Percentiles rank a stretch among this genome's conserved stretches.
phyloP scores from a whole-genome alignment of 2,113 vertebrate species.

The Chloropsis hardwickii region DNA sequence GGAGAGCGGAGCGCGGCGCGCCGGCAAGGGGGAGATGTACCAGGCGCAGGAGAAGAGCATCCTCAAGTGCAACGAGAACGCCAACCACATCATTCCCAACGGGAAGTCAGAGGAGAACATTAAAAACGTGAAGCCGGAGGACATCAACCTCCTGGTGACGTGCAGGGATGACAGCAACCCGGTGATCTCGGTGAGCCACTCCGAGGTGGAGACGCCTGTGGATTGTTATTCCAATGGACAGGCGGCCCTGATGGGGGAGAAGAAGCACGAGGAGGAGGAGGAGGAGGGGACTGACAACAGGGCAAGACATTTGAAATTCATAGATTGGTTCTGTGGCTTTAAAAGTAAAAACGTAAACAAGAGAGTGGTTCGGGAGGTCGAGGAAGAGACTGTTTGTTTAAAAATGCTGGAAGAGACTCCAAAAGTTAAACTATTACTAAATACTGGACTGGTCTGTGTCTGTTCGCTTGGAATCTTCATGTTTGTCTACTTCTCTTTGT shows the following conservation, averaged over 20 bases:
- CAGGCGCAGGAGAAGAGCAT: constrained; percentile 76
- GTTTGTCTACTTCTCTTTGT: constrained; percentile 97
- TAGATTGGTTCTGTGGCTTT: constrained; percentile 88
- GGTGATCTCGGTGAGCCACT: constrained; percentile 77
- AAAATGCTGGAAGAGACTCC: constrained; percentile 93
- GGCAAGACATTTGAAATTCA: constrained; percentile 71
- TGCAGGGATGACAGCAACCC: constrained; percentile 79
- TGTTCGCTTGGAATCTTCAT: constrained; percentile 92
- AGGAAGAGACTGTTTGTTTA: constrained; percentile 79
- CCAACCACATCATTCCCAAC: constrained; percentile 77
- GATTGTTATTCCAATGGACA: constrained; percentile 81
- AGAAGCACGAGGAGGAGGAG: constrained; percentile 56
- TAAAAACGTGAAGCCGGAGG: constrained; percentile 79
- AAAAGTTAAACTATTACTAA: constrained; percentile 84
- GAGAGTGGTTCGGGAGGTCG: constrained; percentile 71
- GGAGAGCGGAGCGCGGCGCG: background rate
- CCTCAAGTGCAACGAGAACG: constrained; percentile 66
- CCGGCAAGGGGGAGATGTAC: constrained; percentile 69
- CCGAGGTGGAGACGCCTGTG: constrained; percentile 83
- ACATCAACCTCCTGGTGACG: constrained; percentile 84
- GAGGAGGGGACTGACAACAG: constrained; percentile 33
- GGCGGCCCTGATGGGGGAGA: constrained; percentile 73
- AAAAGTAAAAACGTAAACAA: constrained; percentile 76
- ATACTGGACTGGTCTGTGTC: constrained; percentile 83
- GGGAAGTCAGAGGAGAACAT: constrained; percentile 83